A percentile compares a stretch with the other conserved stretches of the same genome.
Evolutionary conservation across 2,113 vertebrate genomes (phyloP).

Genomic region (Noctilio leporinus): DNA sequence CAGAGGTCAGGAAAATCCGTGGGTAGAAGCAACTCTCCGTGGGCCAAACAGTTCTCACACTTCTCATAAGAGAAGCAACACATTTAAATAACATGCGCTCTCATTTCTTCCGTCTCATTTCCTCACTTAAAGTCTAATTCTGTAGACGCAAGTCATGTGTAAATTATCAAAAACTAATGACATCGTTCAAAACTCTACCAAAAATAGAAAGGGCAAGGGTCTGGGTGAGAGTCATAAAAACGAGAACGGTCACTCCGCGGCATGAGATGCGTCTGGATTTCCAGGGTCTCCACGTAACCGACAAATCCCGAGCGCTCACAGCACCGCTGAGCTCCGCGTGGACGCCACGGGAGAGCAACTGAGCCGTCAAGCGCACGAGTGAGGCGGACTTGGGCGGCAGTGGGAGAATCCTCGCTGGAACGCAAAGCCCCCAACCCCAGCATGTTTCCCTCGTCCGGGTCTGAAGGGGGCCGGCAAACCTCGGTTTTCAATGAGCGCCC

Average conservation of each 20-base stretch:
- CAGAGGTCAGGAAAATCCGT: not conserved
- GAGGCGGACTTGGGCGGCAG: too few relatives aligned
- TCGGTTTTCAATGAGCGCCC: not conserved
- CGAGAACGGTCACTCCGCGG: not conserved
- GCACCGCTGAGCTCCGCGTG: not conserved
- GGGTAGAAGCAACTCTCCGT: not conserved
- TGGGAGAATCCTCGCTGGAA: not conserved
- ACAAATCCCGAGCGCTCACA: not conserved
- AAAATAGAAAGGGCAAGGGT: not conserved
- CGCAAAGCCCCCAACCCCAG: not conserved
- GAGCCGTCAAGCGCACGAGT: not conserved
- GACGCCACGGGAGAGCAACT: not conserved
- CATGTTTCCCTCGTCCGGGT: not conserved
- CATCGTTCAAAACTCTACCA: not conserved
- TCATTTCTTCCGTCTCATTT: not conserved
- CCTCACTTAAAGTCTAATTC: not conserved
- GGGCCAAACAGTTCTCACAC: not conserved
- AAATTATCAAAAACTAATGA: slow-evolving; percentile 7
- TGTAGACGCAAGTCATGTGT: not conserved
- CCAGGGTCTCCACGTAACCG: not conserved
- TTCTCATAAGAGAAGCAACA: not conserved
- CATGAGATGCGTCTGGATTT: not conserved
- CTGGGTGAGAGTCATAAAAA: not conserved
- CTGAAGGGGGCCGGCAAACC: not conserved
- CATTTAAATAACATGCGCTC: slow-evolving; percentile 1